Base-by-base conservation (phyloP, 2,113 vertebrate species). In the Atractosteus spatula region DNA sequence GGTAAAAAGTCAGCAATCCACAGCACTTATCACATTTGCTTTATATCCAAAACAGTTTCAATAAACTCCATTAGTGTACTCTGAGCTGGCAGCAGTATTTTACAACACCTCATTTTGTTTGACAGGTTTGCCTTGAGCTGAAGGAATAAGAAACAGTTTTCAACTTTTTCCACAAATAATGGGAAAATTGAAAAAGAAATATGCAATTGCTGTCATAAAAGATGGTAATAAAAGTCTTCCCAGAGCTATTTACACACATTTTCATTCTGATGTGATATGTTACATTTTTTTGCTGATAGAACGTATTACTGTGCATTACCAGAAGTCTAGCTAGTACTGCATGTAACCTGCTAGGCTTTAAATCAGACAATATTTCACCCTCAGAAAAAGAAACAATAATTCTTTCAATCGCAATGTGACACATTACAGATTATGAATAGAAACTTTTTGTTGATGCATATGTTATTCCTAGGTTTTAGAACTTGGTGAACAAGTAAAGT, bases 141-240 rank as follows among this genome's bases (percentile, higher is more conserved):
- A 51, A 55, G 17, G 55, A 14, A 54, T 4, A 43, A 61, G 45
- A 59, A 5, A 63, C 59, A 17, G 29, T 69, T 68, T 41, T 55
- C 42, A 41, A 66, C 55, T 10, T 12, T 62, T 72, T 6, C 14
- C 8, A 11, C 29, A 5, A 41, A 68, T 54, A 68, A 68, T 51
- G 13, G 66, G 44, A 11, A 10, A 29, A 45, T 16, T 65, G 7
- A 63, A 69, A 74, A 12, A 59, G 42, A 12, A 42, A 64, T 42
- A 68, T 74, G 54, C 57, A 64, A 11, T 70, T 68, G 69, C 77
- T 77, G 75, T 77, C 47, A 63, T 54, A 13, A 45, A 59, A 59
- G 47, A 45, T 7, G 59, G 45, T 59, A 67, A 71, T 55, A 68
- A 63, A 76, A 68, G 47, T 63, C 51, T 55, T 55, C 62, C 59